phyloP scores from a whole-genome alignment of 2,797 vertebrate species.

The Echiichthys vipera region DNA sequence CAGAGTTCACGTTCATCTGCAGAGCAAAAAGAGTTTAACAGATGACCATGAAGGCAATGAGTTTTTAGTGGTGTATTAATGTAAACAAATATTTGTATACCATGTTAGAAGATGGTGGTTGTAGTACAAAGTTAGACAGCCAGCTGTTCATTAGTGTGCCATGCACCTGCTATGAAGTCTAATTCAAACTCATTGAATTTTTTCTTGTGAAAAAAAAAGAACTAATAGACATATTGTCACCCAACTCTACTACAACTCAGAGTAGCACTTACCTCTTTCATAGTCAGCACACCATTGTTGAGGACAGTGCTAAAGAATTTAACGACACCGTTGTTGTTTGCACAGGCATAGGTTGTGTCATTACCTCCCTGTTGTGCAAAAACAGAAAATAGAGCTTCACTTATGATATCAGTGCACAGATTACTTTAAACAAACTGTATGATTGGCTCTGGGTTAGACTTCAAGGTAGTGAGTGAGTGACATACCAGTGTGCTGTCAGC shows the following conservation, averaged over 20 bases:
- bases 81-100: not conserved
- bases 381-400: too few species aligned
- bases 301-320: not conserved
- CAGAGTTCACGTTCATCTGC: slow-evolving; percentile 39
- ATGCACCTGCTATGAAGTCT: too few species aligned
- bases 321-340: not conserved
- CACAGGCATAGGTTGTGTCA: slow-evolving; percentile 57
- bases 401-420: too few species aligned
- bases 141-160: too few species aligned
- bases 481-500: not conserved
- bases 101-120: not conserved
- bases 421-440: not conserved
- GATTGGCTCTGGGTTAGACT: not conserved
- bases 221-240: not conserved
- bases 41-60: not conserved
- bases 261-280: not conserved
- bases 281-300: accelerated
- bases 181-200: too few species aligned
- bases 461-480: not conserved
- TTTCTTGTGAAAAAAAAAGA: not conserved
- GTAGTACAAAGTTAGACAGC: too few species aligned
- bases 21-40: not conserved
- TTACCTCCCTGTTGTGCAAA: slow-evolving; percentile 33
- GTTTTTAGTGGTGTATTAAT: not conserved
- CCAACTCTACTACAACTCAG: not conserved